Conservation (phyloP, 2,113 vertebrate species). For the Tonatia bakeri region DNA sequence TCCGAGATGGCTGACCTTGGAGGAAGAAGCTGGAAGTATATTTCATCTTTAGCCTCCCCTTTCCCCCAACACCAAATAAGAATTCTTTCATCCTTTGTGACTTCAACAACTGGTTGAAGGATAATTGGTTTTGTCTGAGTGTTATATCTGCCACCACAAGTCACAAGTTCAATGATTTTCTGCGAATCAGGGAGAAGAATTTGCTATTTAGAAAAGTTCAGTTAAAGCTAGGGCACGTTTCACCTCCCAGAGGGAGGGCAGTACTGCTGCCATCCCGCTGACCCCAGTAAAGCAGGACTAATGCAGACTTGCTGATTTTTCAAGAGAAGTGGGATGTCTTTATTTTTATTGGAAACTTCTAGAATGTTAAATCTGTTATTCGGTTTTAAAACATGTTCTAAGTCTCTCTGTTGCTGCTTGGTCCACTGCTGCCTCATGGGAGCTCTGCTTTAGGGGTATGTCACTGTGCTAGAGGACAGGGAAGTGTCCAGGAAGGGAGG, state of each 20-base stretch:
- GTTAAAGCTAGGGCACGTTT: not conserved
- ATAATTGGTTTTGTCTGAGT: not conserved
- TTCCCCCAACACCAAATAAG: accelerated
- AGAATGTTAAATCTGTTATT: not conserved
- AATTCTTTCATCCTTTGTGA: not conserved
- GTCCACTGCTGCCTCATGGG: not conserved
- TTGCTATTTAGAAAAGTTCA: not conserved
- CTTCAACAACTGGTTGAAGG: not conserved
- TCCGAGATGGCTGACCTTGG: not conserved
- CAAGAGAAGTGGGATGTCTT: not conserved
- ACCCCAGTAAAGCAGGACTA: not conserved
- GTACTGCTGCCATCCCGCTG: not conserved
- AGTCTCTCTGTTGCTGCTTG: not conserved
- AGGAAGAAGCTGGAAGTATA: not conserved
- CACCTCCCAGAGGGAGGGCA: accelerated
- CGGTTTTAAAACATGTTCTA: not conserved
- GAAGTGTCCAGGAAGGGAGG: not conserved
- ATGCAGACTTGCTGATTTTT: not conserved
- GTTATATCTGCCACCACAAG: not conserved
- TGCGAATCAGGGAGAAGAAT: not conserved
- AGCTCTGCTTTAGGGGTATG: not conserved
- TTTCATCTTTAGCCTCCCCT: not conserved
- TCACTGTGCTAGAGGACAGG: not conserved
- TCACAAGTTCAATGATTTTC: not conserved
- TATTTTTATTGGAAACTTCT: not conserved